Conservation (phyloP, 2,113 vertebrate genomes). For the Acanthisitta chloris region DNA sequence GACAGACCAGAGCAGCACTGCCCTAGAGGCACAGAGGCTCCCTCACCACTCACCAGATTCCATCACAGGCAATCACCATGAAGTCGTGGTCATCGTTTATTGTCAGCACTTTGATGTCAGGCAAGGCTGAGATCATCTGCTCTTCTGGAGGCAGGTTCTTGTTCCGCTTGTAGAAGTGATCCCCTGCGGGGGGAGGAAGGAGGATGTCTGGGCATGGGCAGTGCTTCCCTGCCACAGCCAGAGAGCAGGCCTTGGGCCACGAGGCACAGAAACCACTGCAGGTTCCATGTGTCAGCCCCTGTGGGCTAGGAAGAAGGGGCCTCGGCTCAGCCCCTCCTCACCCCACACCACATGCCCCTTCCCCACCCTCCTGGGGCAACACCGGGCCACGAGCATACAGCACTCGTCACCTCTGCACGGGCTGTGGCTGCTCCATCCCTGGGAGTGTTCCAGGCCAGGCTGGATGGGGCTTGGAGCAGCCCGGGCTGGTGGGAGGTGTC, state of each 20-base stretch:
- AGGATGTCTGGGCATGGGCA: neutral
- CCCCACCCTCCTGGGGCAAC: neutral
- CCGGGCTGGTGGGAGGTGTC: neutral
- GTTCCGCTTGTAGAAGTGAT: slow-evolving; percentile 99
- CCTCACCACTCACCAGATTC: slow-evolving; percentile 86
- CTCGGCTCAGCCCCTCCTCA: neutral
- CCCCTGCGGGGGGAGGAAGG: slow-evolving; percentile 73
- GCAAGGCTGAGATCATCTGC: slow-evolving; percentile 97
- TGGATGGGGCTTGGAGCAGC: neutral
- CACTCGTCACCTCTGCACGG: neutral
- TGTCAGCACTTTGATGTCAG: slow-evolving; percentile 93
- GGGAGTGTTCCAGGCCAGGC: neutral
- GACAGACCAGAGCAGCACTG: neutral
- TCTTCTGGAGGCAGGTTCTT: slow-evolving; percentile 91
- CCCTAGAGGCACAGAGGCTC: neutral
- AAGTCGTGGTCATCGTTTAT: slow-evolving; percentile 94
- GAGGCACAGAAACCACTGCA: neutral
- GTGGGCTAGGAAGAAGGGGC: neutral
- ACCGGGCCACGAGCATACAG: neutral
- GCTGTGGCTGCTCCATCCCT: neutral
- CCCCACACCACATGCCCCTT: neutral
- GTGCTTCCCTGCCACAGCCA: neutral
- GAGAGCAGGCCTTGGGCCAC: neutral
- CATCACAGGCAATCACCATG: slow-evolving; percentile 98
- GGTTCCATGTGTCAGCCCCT: neutral